Evolutionary conservation across 1,140 invertebrate genomes (phyloP).

Genomic region (Sweltsa coloradensis): DNA sequence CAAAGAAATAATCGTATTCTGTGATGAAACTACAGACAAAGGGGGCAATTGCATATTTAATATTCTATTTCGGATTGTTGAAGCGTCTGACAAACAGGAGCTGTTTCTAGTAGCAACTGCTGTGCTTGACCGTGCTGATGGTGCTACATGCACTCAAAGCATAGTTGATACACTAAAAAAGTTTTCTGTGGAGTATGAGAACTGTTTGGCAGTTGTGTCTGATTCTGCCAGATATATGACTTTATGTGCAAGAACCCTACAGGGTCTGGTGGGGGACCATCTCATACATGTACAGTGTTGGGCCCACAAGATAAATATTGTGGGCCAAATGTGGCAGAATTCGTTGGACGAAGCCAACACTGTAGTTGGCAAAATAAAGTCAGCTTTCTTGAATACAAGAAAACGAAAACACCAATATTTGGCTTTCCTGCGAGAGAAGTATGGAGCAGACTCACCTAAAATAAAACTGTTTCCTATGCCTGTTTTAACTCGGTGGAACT

Average conservation of each 20-base stretch:
- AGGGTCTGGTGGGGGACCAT: neutral
- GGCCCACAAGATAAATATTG: constrained; percentile 2
- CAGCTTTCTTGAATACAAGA: neutral
- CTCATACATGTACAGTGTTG: constrained; percentile 1
- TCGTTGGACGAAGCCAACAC: neutral
- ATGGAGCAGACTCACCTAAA: neutral
- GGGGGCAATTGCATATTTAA: neutral
- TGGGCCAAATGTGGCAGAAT: constrained; percentile 1
- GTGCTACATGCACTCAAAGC: neutral
- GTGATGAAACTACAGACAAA: constrained; percentile 3
- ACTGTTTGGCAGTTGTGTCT: neutral
- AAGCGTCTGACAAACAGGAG: neutral
- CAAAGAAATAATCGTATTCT: neutral
- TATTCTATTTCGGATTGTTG: neutral
- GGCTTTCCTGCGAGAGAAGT: neutral
- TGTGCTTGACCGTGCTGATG: neutral
- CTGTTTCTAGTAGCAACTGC: neutral
- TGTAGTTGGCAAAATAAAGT: neutral
- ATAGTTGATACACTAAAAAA: neutral
- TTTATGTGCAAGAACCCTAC: neutral
- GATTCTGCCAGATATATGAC: neutral
- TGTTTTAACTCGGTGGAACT: constrained; percentile 1
- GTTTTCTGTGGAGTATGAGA: neutral
- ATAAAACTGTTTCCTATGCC: constrained; percentile 1
- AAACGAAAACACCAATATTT: neutral